These are phyloP conservation scores for Sipha maydis DNA, from an alignment of 2,888 invertebrate species.

Conservation along the genomic window DNA sequence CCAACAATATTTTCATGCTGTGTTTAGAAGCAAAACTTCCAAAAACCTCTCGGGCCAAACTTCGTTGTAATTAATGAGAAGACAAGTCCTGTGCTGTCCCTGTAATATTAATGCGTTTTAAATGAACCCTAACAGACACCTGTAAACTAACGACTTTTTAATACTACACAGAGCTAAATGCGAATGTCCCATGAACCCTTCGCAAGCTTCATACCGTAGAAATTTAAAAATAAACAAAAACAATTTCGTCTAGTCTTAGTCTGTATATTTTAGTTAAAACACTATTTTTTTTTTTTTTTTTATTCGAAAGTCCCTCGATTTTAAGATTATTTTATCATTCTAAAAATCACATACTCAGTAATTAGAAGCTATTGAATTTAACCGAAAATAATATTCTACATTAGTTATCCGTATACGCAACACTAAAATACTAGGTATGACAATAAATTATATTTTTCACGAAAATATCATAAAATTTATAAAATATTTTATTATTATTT, in stretches of 20 bases:
- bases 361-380: too few species aligned
- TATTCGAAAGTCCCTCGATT: too few species aligned
- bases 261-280: too few species aligned
- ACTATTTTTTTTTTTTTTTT: too few species aligned
- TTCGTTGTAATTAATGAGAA: slow-evolving; percentile 57
- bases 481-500: too few species aligned
- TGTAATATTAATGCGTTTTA: slow-evolving; percentile 58
- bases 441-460: too few species aligned
- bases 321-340: too few species aligned
- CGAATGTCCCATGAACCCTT: background rate
- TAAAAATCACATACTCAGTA: too few species aligned
- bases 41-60: slow-evolving; percentile 42
- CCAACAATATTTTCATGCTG: slow-evolving; percentile 16
- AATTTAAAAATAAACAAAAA: slow-evolving; percentile 7
- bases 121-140: slow-evolving; percentile 54
- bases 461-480: too few species aligned
- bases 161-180: slow-evolving; percentile 38
- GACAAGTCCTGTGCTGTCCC: slow-evolving; percentile 47
- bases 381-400: too few species aligned
- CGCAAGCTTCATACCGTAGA: background rate
- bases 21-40: slow-evolving; percentile 34
- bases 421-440: too few species aligned
- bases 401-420: too few species aligned
- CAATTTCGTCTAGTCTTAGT: background rate
- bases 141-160: slow-evolving; percentile 61